Percentiles rank a stretch among this genome's conserved stretches.
These are phyloP conservation scores for Scolopax bukidnonensis DNA, from an alignment of 2,797 vertebrate genomes.

Conservation along the genomic window DNA sequence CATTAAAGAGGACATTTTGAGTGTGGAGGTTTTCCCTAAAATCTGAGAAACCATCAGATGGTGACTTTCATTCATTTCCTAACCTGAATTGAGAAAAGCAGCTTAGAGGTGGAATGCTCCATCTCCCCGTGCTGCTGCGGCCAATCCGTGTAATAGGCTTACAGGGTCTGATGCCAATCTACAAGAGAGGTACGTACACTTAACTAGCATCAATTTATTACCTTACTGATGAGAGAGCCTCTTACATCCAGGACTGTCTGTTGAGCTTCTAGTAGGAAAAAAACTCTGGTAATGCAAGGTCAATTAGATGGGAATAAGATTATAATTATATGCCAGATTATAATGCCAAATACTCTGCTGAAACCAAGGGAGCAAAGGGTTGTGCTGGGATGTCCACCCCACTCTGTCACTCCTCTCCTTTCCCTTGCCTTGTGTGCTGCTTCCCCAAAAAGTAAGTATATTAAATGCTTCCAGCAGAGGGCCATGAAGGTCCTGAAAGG, in stretches of 20 bases:
- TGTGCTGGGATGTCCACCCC: fast-evolving
- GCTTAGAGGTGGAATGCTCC: constrained; percentile 15
- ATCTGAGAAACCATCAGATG: background rate
- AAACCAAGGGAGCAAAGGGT: background rate
- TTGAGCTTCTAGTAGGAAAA: background rate
- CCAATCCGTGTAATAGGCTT: background rate
- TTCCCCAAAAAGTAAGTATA: fast-evolving
- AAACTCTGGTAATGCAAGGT: background rate
- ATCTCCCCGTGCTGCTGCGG: background rate
- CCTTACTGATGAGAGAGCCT: background rate
- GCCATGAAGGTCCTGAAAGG: too few species aligned
- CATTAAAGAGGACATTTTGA: fast-evolving
- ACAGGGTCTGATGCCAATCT: background rate
- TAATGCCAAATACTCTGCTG: fast-evolving
- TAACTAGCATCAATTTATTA: background rate
- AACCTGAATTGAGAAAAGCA: background rate
- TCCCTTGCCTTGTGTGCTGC: fast-evolving
- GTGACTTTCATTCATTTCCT: background rate
- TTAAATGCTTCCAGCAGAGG: background rate
- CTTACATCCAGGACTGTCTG: background rate
- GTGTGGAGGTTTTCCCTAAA: background rate
- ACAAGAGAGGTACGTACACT: background rate
- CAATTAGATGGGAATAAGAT: background rate
- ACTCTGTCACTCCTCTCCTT: background rate
- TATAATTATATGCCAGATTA: background rate